phyloP scores from a whole-genome alignment of 2,113 vertebrate genomes.

The Paracanthobrama guichenoti region DNA sequence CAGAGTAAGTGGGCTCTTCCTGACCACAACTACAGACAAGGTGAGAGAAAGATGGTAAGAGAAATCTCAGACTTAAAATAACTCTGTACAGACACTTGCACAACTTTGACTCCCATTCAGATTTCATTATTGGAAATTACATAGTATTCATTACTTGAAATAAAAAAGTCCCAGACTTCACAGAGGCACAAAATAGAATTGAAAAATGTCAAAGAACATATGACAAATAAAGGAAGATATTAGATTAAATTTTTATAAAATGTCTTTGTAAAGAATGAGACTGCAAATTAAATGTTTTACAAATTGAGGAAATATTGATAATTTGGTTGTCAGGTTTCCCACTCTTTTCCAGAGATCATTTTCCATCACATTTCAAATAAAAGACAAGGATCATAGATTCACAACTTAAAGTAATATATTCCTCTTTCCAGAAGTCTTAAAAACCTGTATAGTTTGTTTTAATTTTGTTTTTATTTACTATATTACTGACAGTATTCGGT shows the following conservation, averaged over 20 bases:
- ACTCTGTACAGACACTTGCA: neutral
- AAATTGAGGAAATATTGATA: neutral
- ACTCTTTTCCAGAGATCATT: no score
- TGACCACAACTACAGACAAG: conserved; percentile 85
- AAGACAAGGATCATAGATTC: no score
- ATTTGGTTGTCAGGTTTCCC: no score
- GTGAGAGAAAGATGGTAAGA: conserved; percentile 31
- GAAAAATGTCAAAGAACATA: neutral
- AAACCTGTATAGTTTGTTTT: no score
- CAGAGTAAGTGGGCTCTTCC: conserved; percentile 96
- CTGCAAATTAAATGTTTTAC: neutral
- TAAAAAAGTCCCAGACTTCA: neutral
- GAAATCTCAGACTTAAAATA: neutral
- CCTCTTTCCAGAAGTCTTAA: no score
- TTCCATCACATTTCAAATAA: no score
- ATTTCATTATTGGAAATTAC: neutral
- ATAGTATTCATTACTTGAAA: neutral
- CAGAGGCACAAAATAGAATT: neutral
- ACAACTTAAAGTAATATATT: no score
- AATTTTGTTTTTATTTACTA: no score
- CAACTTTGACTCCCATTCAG: neutral
- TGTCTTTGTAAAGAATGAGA: neutral
- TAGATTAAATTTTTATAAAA: neutral
- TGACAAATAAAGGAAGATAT: neutral
- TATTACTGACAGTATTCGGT: no score